Conservation (phyloP, 2,888 invertebrate species). For the Microctonus brassicae region DNA sequence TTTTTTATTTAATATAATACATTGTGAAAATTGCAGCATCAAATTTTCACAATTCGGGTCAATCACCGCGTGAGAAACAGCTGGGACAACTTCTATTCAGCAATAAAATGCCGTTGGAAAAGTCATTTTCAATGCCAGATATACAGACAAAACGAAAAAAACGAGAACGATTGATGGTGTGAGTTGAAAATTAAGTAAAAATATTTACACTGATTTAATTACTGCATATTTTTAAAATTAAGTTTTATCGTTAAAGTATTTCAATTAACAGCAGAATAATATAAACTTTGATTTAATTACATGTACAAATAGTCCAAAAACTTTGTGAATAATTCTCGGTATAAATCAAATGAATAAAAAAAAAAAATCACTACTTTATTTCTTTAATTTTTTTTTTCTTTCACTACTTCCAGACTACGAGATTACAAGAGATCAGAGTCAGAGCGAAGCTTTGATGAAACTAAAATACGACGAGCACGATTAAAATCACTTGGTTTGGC, state of each 20-base stretch:
- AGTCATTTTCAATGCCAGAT: conserved; percentile 87
- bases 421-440: conserved; percentile 85
- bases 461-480: conserved; percentile 76
- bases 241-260: conserved; percentile 23
- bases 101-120: conserved; percentile 78
- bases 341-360: background rate
- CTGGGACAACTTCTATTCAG: conserved; percentile 73
- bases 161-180: conserved; percentile 79
- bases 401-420: conserved; percentile 74
- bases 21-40: conserved; percentile 17
- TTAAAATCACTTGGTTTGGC: conserved; percentile 77
- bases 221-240: conserved; percentile 11
- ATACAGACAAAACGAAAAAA: conserved; percentile 83
- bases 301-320: conserved; percentile 4
- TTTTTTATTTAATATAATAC: background rate
- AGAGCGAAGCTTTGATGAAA: conserved; percentile 81
- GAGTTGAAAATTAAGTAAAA: conserved; percentile 66
- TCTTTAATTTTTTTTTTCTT: conserved; percentile 17
- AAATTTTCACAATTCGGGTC: conserved; percentile 44
- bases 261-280: conserved; percentile 13
- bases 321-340: background rate
- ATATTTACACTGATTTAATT: conserved; percentile 22
- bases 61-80: conserved; percentile 70
- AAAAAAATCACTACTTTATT: background rate
- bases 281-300: conserved; percentile 13